These are phyloP conservation scores for Siniperca obscura DNA, from an alignment of 2,797 vertebrate genomes.

Conservation along the genomic window DNA sequence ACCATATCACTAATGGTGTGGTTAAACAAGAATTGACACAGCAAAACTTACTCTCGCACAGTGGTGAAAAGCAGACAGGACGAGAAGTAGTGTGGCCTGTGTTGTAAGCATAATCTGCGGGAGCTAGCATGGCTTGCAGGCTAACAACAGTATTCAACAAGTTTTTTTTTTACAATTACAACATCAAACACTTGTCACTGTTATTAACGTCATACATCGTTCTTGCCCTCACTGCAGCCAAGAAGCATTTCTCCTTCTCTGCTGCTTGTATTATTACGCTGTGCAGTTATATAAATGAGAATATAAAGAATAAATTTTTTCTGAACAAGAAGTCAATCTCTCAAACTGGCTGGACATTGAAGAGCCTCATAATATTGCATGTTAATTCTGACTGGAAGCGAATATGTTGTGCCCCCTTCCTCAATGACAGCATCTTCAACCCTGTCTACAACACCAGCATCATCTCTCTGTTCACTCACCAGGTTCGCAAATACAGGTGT, in stretches of 20 bases:
- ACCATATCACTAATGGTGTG: not conserved
- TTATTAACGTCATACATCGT: not conserved
- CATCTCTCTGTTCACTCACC: slow-evolving; percentile 80
- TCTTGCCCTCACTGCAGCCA: not conserved
- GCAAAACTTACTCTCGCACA: not conserved
- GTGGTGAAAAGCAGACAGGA: not conserved
- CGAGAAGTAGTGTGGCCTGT: not conserved
- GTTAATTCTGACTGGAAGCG: not conserved
- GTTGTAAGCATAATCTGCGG: not conserved
- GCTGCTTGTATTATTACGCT: not conserved
- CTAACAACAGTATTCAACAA: not conserved
- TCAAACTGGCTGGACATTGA: not conserved
- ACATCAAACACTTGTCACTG: not conserved
- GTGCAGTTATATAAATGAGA: not conserved
- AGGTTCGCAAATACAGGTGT: slow-evolving; percentile 91
- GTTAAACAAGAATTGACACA: not conserved
- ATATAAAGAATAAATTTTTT: not conserved
- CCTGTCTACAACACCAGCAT: not conserved
- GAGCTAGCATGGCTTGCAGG: not conserved
- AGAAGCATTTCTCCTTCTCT: not conserved
- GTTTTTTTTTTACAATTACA: not conserved
- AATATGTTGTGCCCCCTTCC: not conserved
- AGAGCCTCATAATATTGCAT: not conserved
- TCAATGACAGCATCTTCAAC: not conserved
- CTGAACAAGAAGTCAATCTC: not conserved